Conservation (phyloP, 2,797 vertebrate species). For the Fistularia commersonii region DNA sequence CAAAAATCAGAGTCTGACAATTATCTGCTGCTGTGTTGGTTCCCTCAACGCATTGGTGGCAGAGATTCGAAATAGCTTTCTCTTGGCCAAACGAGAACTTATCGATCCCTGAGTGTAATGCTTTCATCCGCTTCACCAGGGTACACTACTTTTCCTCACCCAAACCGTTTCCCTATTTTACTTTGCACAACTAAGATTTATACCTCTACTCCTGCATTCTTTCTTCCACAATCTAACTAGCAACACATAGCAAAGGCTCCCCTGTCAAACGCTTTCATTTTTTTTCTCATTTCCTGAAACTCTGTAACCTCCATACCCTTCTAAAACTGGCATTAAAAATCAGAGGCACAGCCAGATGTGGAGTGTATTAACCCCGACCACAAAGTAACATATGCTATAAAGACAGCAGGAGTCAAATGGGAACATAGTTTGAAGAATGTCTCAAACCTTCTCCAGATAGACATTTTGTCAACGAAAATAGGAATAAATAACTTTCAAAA, state of each 20-base stretch:
- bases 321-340: conserved; percentile 50
- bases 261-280: conserved; percentile 50
- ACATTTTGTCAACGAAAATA: conserved; percentile 21
- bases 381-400: conserved; percentile 53
- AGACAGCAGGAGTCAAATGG: conserved; percentile 36
- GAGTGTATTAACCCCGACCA: conserved; percentile 58
- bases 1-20: too few species aligned
- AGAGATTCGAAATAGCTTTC: too few species aligned
- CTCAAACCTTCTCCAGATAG: conserved; percentile 42
- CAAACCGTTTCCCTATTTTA: conserved; percentile 3
- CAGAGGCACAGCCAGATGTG: conserved; percentile 73
- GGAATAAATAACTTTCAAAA: conserved; percentile 24
- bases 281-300: conserved; percentile 52
- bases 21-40: too few species aligned
- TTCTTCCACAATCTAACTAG: conserved; percentile 31
- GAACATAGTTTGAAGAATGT: conserved; percentile 18
- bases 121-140: neutral
- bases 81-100: neutral
- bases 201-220: conserved; percentile 25
- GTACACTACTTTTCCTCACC: conserved; percentile 23
- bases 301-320: conserved; percentile 45
- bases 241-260: conserved; percentile 43
- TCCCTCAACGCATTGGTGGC: too few species aligned
- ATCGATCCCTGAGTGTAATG: neutral
- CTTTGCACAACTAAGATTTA: conserved; percentile 36